Evolutionary conservation across 2,113 vertebrate species (phyloP).

Genomic region (Sorex araneus): DNA sequence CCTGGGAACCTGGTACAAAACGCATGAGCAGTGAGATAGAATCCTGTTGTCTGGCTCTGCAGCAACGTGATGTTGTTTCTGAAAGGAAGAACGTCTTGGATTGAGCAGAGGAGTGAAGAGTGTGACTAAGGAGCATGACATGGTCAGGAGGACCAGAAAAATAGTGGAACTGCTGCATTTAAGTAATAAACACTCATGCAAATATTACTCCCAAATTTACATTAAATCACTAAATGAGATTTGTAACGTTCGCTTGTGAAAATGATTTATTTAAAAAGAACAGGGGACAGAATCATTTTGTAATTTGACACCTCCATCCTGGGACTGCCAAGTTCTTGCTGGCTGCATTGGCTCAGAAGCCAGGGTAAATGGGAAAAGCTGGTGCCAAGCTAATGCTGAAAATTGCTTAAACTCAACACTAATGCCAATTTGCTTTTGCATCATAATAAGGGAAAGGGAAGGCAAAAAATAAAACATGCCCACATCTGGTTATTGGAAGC

Average conservation of each 20-base stretch:
- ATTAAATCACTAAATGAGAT: conserved; percentile 30
- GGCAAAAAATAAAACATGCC: background rate
- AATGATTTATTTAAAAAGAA: conserved; percentile 51
- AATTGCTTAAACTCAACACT: conserved; percentile 49
- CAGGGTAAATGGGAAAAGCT: background rate
- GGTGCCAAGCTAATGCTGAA: background rate
- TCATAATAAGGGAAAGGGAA: background rate
- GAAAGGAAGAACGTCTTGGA: background rate
- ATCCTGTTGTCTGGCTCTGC: background rate
- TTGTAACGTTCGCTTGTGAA: conserved; percentile 28
- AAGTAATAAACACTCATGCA: background rate
- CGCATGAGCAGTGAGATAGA: background rate
- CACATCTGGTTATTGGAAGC: background rate
- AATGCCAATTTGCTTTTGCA: conserved; percentile 62
- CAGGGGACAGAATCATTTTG: conserved; percentile 38
- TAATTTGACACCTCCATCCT: conserved; percentile 35
- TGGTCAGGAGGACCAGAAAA: background rate
- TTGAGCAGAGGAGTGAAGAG: background rate
- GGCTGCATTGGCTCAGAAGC: background rate
- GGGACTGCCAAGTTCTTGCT: conserved; percentile 48
- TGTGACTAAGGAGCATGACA: background rate
- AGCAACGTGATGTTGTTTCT: background rate
- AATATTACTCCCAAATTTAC: conserved; percentile 28
- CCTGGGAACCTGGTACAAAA: background rate
- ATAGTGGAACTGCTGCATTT: background rate